A percentile compares a stretch with the other conserved stretches of the same genome.
Conservation (phyloP, 2,113 vertebrate genomes). For the Anolis carolinensis region DNA sequence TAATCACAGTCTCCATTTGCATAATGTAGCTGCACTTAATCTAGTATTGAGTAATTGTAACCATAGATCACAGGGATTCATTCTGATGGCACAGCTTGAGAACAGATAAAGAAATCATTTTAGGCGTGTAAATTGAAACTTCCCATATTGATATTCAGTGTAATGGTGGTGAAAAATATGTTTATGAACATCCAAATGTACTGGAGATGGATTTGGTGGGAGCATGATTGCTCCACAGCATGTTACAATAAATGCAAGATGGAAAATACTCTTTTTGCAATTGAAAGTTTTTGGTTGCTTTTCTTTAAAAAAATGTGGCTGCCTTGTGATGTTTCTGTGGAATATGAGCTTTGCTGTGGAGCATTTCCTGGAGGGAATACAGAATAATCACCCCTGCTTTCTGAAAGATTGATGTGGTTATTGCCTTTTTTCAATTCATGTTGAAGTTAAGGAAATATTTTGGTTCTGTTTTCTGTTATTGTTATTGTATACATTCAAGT, state of each 20-base stretch:
- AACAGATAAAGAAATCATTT: conserved; percentile 35
- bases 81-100: conserved; percentile 17
- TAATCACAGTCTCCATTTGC: conserved; percentile 16
- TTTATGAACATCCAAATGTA: conserved; percentile 39
- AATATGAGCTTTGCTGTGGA: conserved; percentile 15
- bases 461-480: background rate
- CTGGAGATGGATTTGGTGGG: background rate
- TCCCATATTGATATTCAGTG: conserved; percentile 12
- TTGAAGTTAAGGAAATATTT: conserved; percentile 56
- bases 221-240: background rate
- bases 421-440: conserved; percentile 61
- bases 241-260: conserved; percentile 48
- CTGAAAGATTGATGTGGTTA: conserved; percentile 63
- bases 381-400: conserved; percentile 42
- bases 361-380: conserved; percentile 34
- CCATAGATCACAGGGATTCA: conserved; percentile 22
- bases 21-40: conserved; percentile 7
- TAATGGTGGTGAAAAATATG: background rate
- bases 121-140: conserved; percentile 36
- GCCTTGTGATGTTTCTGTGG: conserved; percentile 42
- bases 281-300: background rate
- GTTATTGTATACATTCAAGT: too few relatives aligned
- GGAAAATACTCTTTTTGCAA: conserved; percentile 67
- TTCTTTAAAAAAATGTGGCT: background rate
- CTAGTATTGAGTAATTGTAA: background rate